Percentiles rank a stretch among this genome's conserved stretches.
These are phyloP conservation scores for Drosophila repleta DNA, from an alignment of 1,140 invertebrate species.

Conservation along the genomic window DNA sequence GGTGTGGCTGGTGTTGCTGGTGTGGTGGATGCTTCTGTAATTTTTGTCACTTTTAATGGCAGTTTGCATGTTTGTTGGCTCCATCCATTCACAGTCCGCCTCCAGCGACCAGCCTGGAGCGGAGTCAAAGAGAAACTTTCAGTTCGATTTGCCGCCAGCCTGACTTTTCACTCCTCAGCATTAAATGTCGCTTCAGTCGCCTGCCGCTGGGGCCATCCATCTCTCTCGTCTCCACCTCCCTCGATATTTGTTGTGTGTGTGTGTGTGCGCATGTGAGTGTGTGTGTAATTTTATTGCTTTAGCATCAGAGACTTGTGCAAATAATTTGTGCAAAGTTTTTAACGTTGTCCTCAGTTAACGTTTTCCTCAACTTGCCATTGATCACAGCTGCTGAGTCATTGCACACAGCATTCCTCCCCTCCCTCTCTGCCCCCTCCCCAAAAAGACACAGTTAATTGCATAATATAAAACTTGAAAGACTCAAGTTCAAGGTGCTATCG, in stretches of 20 bases:
- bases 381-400: constrained; percentile 36
- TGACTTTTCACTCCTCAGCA: constrained; percentile 61
- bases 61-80: constrained; percentile 61
- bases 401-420: neutral
- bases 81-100: neutral
- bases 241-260: neutral
- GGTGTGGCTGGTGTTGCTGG: too few species aligned
- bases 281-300: constrained; percentile 64
- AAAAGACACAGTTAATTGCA: neutral
- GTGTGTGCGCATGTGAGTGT: constrained; percentile 16
- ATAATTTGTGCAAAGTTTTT: constrained; percentile 69
- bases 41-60: constrained; percentile 72
- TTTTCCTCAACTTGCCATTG: constrained; percentile 42
- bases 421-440: neutral
- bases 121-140: constrained; percentile 59
- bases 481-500: constrained; percentile 17
- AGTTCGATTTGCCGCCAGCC: constrained; percentile 75
- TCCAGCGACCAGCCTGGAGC: neutral
- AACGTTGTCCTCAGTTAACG: constrained; percentile 40
- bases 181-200: constrained; percentile 26
- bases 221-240: neutral
- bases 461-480: neutral
- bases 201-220: constrained; percentile 2
- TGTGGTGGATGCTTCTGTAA: constrained; percentile 46
- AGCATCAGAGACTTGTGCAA: constrained; percentile 55